These are phyloP conservation scores for Tetramorium parvispinum DNA, from an alignment of 1,140 invertebrate genomes.

Conservation along the genomic window DNA sequence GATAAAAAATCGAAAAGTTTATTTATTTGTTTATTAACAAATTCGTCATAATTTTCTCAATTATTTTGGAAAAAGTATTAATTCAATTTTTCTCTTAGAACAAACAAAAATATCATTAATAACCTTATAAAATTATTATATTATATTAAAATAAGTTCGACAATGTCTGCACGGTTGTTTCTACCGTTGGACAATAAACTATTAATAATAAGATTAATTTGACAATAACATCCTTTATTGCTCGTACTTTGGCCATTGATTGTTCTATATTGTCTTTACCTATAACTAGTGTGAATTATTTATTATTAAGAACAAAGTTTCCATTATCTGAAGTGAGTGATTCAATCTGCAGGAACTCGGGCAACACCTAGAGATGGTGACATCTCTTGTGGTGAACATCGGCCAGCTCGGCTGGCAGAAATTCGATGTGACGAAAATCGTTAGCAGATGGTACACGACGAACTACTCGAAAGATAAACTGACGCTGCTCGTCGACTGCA, in stretches of 20 bases:
- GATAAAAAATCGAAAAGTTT: neutral
- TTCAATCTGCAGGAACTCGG: conserved; percentile 80
- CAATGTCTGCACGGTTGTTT: too few species aligned
- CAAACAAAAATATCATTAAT: neutral
- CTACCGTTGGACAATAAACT: too few species aligned
- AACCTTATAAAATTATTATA: neutral
- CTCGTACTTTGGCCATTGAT: too few species aligned
- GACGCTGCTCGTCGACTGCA: conserved; percentile 93
- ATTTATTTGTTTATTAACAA: neutral
- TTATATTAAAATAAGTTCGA: neutral
- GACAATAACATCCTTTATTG: too few species aligned
- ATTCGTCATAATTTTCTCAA: neutral
- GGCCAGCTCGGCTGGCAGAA: conserved; percentile 93
- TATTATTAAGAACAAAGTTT: neutral
- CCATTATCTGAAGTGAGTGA: neutral
- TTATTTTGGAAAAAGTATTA: neutral
- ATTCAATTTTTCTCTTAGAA: neutral
- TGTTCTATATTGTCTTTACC: too few species aligned
- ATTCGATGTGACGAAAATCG: conserved; percentile 92
- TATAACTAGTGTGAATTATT: too few species aligned
- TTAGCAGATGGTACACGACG: conserved; percentile 90
- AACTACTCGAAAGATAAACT: conserved; percentile 87
- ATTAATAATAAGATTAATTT: too few species aligned
- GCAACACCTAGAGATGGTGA: conserved; percentile 87
- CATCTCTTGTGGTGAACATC: conserved; percentile 89